These are phyloP conservation scores for Callipepla californica DNA, from an alignment of 2,113 vertebrate species.

Conservation along the genomic window DNA sequence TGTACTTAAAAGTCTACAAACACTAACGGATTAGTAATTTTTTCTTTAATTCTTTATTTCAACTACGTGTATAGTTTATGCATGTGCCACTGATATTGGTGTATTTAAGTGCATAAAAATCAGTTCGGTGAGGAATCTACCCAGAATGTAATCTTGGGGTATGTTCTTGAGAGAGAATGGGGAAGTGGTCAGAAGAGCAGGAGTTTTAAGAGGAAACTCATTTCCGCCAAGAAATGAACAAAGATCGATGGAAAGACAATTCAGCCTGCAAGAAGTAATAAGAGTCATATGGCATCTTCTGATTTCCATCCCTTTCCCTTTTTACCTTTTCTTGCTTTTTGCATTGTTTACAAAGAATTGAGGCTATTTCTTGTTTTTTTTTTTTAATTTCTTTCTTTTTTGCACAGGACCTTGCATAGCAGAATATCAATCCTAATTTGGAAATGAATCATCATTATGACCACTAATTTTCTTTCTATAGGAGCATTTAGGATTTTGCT, in stretches of 20 bases:
- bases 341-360: neutral
- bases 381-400: neutral
- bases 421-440: neutral
- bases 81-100: neutral
- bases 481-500: neutral
- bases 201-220: neutral
- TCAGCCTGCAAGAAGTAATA: neutral
- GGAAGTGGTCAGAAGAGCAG: neutral
- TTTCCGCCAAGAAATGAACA: neutral
- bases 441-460: neutral
- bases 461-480: neutral
- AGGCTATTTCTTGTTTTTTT: neutral
- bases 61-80: neutral
- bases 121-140: neutral
- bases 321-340: neutral
- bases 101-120: neutral
- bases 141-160: accelerated
- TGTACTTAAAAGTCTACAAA: neutral
- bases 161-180: neutral
- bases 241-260: neutral
- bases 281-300: neutral
- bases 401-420: neutral
- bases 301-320: neutral
- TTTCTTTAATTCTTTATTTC: neutral
- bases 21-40: neutral